Evolutionary conservation across 2,113 vertebrate genomes (phyloP), one percentile per base, ranked within the genome.

Genomic region (Riparia riparia): DNA sequence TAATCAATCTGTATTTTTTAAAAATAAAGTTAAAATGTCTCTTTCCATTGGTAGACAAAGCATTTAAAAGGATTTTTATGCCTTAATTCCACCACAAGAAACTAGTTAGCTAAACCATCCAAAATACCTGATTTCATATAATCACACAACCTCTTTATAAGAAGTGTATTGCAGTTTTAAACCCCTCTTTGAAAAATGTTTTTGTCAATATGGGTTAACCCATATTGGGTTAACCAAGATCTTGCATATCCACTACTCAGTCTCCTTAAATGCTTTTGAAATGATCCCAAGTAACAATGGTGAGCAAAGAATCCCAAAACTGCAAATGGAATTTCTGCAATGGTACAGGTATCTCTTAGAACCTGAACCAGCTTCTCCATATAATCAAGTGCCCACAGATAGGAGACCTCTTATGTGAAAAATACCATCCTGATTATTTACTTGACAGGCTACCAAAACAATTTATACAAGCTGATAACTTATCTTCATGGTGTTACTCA

Each of bases 241-340:
- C 49, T n/a, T 32, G 4, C 8, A 39, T 5, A 44, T 37, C 66
- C 71, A 64, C 21, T 61, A 12, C 19, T 72, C 25, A 12, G 9
- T 20, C 41, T 69, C 51, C 14, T 80, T 44, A 44, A 79, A 76
- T 9, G 19, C 18, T 90, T 84, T 50, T 29, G 34, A 92, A 85
- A 50, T 73, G 1, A 93, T 15, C 15, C 15, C 22, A 78, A 58
- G 3, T 17, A 79, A 58, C 22, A 77, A 44, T 1, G 2, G 17
- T 2, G 17, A 58, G 29, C 58, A 79, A 90, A 64, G 50, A 93
- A 90, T 64, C 32, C 44, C 74, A 66, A 68, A 92, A 74, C 29
- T 56, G 22, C 85, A 90, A 68, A 68, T 12, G 41, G 28, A n/a
- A 82, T 92, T 93, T 89, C 76, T 88, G 44, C 68, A 76, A 57